Percentiles rank a stretch among this genome's conserved stretches.
Evolutionary conservation across 2,113 vertebrate species (phyloP).

Genomic region (Pristiophorus japonicus): DNA sequence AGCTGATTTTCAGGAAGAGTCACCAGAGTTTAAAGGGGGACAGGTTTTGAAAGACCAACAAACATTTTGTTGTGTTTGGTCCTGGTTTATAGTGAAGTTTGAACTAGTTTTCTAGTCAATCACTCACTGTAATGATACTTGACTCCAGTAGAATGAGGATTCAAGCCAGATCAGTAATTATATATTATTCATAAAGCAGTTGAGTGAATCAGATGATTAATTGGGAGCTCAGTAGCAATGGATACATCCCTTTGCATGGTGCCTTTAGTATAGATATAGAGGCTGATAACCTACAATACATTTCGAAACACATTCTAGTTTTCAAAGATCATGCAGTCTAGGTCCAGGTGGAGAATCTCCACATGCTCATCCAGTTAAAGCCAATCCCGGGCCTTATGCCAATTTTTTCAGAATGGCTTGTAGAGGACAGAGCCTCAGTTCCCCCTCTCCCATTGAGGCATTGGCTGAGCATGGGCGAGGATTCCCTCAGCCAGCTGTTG

Average conservation of each 20-base stretch:
- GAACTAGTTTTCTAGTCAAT: background rate
- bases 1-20: conserved; percentile 31
- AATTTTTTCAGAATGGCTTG: background rate
- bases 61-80: background rate
- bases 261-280: background rate
- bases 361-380: background rate
- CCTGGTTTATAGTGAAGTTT: background rate
- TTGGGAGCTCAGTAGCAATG: background rate
- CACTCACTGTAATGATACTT: background rate
- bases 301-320: background rate
- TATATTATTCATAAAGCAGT: background rate
- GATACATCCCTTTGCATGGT: background rate
- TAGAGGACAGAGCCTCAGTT: background rate
- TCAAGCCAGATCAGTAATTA: background rate
- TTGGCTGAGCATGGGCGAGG: background rate
- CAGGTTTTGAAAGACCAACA: background rate
- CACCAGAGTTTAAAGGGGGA: conserved; percentile 26
- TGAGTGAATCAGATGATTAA: background rate
- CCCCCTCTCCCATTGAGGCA: background rate
- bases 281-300: background rate
- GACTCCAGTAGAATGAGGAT: background rate
- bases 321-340: background rate
- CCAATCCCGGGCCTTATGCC: background rate
- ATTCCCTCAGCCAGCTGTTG: background rate
- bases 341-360: background rate